phyloP scores from a whole-genome alignment of 2,113 vertebrate genomes.

The Eulemur rufifrons region DNA sequence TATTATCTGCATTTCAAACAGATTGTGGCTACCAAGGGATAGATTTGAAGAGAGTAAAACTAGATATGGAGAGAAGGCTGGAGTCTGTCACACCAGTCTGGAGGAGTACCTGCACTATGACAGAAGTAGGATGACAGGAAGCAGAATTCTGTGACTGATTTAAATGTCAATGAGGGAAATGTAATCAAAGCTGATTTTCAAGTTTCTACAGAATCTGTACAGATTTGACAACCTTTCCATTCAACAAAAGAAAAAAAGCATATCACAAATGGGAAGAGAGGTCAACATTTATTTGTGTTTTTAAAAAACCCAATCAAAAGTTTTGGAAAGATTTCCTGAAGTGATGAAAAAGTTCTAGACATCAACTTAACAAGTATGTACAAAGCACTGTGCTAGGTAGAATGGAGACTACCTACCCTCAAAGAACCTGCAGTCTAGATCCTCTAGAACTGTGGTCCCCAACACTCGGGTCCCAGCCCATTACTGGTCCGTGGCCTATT shows the following conservation, averaged over 20 bases:
- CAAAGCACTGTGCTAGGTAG: background rate
- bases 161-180: background rate
- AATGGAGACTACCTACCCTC: background rate
- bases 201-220: background rate
- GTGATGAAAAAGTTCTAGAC: background rate
- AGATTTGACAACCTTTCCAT: background rate
- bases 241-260: background rate
- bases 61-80: background rate
- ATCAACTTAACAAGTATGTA: background rate
- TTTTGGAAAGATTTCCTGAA: background rate
- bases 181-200: background rate
- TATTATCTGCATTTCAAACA: background rate
- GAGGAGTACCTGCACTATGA: background rate
- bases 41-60: background rate
- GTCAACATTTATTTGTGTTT: background rate
- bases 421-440: background rate
- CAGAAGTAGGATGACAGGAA: background rate
- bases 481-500: too few relatives aligned
- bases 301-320: background rate
- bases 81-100: background rate
- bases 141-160: background rate
- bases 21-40: background rate
- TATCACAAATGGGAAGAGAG: background rate
- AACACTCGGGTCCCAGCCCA: too few relatives aligned
- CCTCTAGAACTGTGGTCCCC: background rate